Base-by-base conservation (phyloP, 37 sponge, comb jelly and placozoan species). In the Aplysina aerophoba region DNA sequence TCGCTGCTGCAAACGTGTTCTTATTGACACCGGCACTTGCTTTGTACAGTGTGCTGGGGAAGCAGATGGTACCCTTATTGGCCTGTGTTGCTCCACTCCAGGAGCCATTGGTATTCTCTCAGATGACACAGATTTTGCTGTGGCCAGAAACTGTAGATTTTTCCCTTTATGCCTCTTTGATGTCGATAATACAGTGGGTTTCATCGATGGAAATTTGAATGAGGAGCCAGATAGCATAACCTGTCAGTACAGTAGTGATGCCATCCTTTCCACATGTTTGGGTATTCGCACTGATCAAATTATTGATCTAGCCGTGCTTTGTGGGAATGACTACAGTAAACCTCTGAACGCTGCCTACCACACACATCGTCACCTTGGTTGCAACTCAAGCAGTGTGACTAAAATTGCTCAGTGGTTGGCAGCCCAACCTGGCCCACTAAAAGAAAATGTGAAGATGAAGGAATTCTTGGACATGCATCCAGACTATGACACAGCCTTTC, bases 21-120 rank as follows among this genome's bases (percentile, higher is more conserved):
- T 90, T 27, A 41, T 44, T 24, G 34, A 58, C 19, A 63, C 40
- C 15, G 67, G 79, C 30, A 82, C 72, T 0, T 22, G 66, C 0
- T 63, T 90, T 27, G 25, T 94, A 24, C 59, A 78, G 33, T 90
- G 91, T 31, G 20, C 0, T 37, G 83, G 72, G 5, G 79, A 88
- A 35, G 55, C 86, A 16, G 68, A 59, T 25, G 37, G 33, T 34
- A 83, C 81, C 4, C 80, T 88, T 4, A 66, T 74, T 11, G 14
- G 31, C 0, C 90, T 84, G 35, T 57, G 60, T 25, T 55, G 53
- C 31, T 24, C 71, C 2, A 69, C 88, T n/a, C 44, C 41, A 21
- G 77, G 83, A 22, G 88, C 79, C 0, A 85, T 84, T 71, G 94
- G 88, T 4, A 66, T 93, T 30, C 69, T 93, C 15, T 79, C 90